Base-by-base conservation (phyloP, 2,113 vertebrate species). In the Butastur rufipennis region DNA sequence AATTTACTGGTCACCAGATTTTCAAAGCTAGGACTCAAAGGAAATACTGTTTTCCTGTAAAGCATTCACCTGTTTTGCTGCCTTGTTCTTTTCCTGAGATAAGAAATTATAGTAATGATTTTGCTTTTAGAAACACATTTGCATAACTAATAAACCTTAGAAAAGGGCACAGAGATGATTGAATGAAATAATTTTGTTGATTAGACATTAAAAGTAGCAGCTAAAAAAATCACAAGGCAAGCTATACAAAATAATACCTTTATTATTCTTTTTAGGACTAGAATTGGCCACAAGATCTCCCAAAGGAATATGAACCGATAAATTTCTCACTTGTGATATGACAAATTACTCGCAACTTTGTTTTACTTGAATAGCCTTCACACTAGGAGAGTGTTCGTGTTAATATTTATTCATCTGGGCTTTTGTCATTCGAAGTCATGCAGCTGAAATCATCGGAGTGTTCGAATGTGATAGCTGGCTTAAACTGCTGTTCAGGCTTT, bases 101-200 rank as follows among this genome's bases (percentile, higher is more conserved):
- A 81, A 93, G 65, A 93, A 82, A 56, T 66, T 19, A 48, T 32
- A 92, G 21, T 29, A 65, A 61, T 27, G 15, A 3, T 61, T 90
- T 90, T 78, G 15, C 19, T 77, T 90, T 92, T 95, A 84, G 88
- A 77, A 94, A 89, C 10, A 56, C 4, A 71, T 91, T 88, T 95
- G 18, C 50, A 4, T 88, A 47, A 84, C 19, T 79, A 74, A 80
- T 59, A 79, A 65, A 62, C 22, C 19, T 67, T 86, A 70, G 45
- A 70, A 87, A 78, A 94, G 19, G 22, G 23, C 34, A 58, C 4
- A 84, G 52, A 42, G 75, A 68, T 48, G 45, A 88, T 11, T 43
- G 16, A 93, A 53, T 72, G 13, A 81, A 78, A 62, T 65, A 5
- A 21, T 50, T 17, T 82, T 65, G 42, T 65, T 93, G 42, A 85